A percentile compares a stretch with the other conserved stretches of the same genome.
These are phyloP conservation scores for Gisinianus flammeolus DNA, from an alignment of 2,888 invertebrate species.

Conservation along the genomic window DNA sequence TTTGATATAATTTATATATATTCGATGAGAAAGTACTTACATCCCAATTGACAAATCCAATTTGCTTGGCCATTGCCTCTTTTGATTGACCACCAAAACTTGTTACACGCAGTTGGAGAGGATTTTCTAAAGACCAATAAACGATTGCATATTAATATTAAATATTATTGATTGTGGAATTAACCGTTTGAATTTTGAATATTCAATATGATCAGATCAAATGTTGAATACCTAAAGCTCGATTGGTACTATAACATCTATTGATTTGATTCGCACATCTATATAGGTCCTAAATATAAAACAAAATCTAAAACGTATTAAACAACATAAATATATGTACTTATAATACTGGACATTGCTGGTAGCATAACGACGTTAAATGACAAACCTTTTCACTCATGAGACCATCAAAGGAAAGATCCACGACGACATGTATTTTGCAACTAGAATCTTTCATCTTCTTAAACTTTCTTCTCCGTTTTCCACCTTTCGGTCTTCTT, in stretches of 20 bases:
- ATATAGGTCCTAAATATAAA: conserved; percentile 71
- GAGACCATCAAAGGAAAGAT: conserved; percentile 86
- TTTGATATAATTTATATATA: too few species aligned
- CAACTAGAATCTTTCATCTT: conserved; percentile 73
- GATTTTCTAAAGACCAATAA: conserved; percentile 80
- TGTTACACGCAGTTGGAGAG: conserved; percentile 82
- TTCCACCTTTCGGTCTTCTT: conserved; percentile 38
- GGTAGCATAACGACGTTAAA: neutral
- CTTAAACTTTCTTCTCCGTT: conserved; percentile 61
- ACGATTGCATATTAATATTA: conserved; percentile 61
- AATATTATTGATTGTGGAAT: neutral
- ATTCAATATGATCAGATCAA: too few species aligned
- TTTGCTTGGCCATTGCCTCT: conserved; percentile 77
- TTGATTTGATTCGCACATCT: conserved; percentile 90
- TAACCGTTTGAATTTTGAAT: too few species aligned
- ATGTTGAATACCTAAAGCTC: neutral
- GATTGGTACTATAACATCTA: conserved; percentile 74
- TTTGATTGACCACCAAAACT: conserved; percentile 78
- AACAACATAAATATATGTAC: neutral
- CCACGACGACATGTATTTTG: conserved; percentile 78
- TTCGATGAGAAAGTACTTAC: conserved; percentile 68
- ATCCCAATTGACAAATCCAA: conserved; percentile 92
- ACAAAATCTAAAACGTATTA: conserved; percentile 15
- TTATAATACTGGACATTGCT: neutral
- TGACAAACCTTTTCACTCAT: conserved; percentile 77